Conservation (phyloP, 2,888 invertebrate species). For the Tipula helvola region DNA sequence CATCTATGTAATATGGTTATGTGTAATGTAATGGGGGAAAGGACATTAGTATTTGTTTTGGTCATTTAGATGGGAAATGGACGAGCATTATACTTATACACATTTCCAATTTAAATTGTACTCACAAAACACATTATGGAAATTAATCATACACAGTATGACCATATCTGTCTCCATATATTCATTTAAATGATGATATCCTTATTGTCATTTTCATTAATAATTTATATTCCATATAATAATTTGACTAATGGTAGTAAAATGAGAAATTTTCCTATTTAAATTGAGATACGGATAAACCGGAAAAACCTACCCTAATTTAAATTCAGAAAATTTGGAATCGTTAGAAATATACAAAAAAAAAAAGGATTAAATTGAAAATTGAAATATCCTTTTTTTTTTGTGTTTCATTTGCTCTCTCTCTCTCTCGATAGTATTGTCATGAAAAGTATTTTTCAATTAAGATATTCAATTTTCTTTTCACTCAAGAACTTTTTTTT, state of each 20-base stretch:
- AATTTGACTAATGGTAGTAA: not conserved
- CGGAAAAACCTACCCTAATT: not conserved
- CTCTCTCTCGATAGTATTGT: not conserved
- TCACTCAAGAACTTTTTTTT: not conserved
- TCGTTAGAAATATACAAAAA: not conserved
- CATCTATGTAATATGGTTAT: not conserved
- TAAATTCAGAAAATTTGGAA: not conserved
- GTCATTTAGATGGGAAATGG: not conserved
- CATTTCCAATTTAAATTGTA: not conserved
- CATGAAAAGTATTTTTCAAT: not conserved
- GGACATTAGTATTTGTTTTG: not conserved
- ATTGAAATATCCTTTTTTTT: not conserved
- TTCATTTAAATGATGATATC: not conserved
- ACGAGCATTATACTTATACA: not conserved
- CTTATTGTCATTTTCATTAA: conserved; percentile 4
- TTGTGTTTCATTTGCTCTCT: not conserved
- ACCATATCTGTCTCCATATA: not conserved
- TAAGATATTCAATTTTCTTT: not conserved
- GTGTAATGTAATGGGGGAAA: not conserved
- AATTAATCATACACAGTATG: not conserved
- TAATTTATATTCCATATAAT: not conserved
- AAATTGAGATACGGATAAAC: not conserved
- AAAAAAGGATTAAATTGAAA: conserved; percentile 4
- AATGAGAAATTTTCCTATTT: not conserved
- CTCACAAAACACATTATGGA: not conserved